Evolutionary conservation across 2,888 invertebrate species (phyloP).

Genomic region (Athalia circularis): DNA sequence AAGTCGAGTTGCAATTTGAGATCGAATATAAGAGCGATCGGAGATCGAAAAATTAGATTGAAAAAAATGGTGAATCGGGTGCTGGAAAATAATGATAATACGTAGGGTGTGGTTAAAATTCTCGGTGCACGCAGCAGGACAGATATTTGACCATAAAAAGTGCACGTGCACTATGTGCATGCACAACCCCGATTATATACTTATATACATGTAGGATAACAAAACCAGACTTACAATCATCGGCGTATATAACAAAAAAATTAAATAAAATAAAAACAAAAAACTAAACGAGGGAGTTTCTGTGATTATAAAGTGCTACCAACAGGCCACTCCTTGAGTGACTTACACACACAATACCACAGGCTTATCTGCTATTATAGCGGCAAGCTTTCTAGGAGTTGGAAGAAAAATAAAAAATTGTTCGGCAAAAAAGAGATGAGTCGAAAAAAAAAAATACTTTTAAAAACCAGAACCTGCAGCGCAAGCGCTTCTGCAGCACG

Average conservation of each 20-base stretch:
- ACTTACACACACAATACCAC: not conserved
- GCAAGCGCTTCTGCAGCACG: slow-evolving; percentile 29
- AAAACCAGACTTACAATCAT: not conserved
- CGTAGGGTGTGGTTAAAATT: too few species aligned
- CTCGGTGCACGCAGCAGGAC: too few species aligned
- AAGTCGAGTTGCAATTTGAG: too few species aligned
- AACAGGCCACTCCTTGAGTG: slow-evolving; percentile 35
- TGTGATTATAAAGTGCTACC: slow-evolving; percentile 42
- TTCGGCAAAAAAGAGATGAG: not conserved
- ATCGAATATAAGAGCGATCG: too few species aligned
- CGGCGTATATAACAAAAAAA: slow-evolving; percentile 24
- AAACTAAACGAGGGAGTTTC: slow-evolving; percentile 10
- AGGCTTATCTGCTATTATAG: not conserved
- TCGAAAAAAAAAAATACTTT: slow-evolving; percentile 41
- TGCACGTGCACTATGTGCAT: too few species aligned
- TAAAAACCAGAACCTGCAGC: slow-evolving; percentile 36
- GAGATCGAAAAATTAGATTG: too few species aligned
- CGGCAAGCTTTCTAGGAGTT: slow-evolving; percentile 27
- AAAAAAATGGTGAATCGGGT: too few species aligned
- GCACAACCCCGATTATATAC: too few species aligned
- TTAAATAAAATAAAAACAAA: not conserved
- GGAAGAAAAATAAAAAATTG: slow-evolving; percentile 15
- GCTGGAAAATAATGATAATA: too few species aligned
- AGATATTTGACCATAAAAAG: too few species aligned
- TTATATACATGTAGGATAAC: too few species aligned